Evolutionary conservation across 2,797 vertebrate species (phyloP).

Genomic region (Lepidocolaptes lacrymiger): DNA sequence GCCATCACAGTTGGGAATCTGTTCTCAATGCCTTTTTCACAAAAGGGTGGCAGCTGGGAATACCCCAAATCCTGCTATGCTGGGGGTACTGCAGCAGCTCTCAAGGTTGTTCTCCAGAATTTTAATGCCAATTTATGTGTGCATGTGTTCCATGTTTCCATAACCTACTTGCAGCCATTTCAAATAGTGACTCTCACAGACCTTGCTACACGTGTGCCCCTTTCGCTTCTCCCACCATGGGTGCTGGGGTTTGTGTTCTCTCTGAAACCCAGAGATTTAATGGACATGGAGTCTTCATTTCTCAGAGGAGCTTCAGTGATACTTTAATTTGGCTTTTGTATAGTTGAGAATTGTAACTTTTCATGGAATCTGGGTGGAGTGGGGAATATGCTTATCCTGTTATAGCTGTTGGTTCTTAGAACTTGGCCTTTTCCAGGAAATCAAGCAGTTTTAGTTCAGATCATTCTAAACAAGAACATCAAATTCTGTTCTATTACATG

Average conservation of each 20-base stretch:
- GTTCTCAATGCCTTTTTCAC: not conserved
- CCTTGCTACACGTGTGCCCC: rapidly evolving
- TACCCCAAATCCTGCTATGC: not conserved
- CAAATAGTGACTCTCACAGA: not conserved
- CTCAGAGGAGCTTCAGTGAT: not conserved
- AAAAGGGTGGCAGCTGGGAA: not conserved
- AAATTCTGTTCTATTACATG: not conserved
- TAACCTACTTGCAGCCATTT: not conserved
- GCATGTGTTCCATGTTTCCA: not conserved
- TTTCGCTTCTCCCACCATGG: not conserved
- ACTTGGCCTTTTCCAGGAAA: not conserved
- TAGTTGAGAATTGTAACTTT: not conserved
- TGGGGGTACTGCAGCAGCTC: not conserved
- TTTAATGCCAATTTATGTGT: not conserved
- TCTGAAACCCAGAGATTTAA: not conserved
- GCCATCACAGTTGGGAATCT: not conserved
- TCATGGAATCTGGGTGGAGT: not conserved
- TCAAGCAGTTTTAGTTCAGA: not conserved
- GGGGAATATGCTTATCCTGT: not conserved
- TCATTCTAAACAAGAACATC: not conserved
- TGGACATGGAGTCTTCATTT: not conserved
- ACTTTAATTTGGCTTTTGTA: not conserved
- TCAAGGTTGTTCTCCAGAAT: not conserved
- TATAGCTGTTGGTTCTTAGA: not conserved
- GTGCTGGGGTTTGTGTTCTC: not conserved